Evolutionary conservation across 1,140 invertebrate genomes (phyloP).

Genomic region (Drosophila varians): DNA sequence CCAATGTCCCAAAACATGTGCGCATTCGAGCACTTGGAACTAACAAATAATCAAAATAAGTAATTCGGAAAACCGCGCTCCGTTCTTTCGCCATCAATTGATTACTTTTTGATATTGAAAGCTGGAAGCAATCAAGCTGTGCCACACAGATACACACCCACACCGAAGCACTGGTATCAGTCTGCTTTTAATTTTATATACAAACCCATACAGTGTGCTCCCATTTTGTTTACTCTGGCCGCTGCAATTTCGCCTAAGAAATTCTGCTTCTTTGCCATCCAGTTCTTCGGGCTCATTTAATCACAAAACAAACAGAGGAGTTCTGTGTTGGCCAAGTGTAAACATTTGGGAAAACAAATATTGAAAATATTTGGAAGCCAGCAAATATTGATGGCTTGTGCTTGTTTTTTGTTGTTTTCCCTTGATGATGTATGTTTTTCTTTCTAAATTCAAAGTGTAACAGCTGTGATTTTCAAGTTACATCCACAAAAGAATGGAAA

Average conservation of each 20-base stretch:
- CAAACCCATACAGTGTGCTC: slow-evolving; percentile 17
- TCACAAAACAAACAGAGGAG: slow-evolving; percentile 51
- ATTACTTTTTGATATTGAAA: slow-evolving; percentile 48
- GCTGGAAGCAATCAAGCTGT: slow-evolving; percentile 31
- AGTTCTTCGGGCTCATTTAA: slow-evolving; percentile 41
- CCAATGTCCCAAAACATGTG: slow-evolving; percentile 35
- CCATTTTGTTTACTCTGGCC: slow-evolving; percentile 36
- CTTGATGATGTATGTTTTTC: slow-evolving; percentile 46
- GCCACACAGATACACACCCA: slow-evolving; percentile 1
- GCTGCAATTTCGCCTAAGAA: slow-evolving; percentile 50
- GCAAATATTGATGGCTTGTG: slow-evolving; percentile 7
- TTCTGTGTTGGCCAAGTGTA: slow-evolving; percentile 53
- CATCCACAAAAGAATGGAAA: slow-evolving; percentile 9
- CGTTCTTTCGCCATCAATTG: slow-evolving; percentile 46
- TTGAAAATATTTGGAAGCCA: slow-evolving; percentile 52
- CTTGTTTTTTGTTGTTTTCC: slow-evolving; percentile 11
- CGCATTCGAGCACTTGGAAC: slow-evolving; percentile 2
- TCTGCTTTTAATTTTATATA: slow-evolving; percentile 19
- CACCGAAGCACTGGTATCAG: slow-evolving; percentile 1
- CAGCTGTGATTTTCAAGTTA: slow-evolving; percentile 31
- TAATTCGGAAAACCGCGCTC: slow-evolving; percentile 20
- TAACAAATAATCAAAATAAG: slow-evolving; percentile 35
- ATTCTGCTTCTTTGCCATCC: slow-evolving; percentile 20
- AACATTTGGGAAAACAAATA: slow-evolving; percentile 65
- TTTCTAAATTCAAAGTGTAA: slow-evolving; percentile 23